Percentiles rank a stretch among this genome's conserved stretches.
Conservation (phyloP, 2,113 vertebrate species). For the Trogon melanurus region DNA sequence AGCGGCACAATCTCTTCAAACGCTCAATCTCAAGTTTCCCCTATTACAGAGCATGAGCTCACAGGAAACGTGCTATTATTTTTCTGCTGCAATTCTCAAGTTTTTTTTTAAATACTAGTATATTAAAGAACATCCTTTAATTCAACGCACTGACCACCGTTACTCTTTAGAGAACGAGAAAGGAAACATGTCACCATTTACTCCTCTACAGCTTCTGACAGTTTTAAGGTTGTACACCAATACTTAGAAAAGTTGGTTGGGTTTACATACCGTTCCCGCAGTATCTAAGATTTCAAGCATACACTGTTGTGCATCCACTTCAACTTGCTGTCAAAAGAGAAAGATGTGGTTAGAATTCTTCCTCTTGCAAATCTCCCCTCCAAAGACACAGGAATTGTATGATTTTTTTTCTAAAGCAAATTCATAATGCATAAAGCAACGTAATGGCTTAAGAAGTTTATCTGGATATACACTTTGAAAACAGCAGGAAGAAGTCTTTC, state of each 20-base stretch:
- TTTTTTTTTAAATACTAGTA: background rate
- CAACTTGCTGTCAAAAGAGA: constrained; percentile 82
- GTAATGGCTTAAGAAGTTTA: constrained; percentile 7
- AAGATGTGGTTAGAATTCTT: constrained; percentile 29
- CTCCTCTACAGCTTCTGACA: background rate
- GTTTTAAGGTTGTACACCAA: background rate
- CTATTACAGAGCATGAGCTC: background rate
- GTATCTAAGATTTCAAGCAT: constrained; percentile 90
- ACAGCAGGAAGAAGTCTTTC: constrained; percentile 30
- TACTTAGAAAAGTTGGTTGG: background rate
- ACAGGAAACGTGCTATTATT: background rate
- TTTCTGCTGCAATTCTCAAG: background rate
- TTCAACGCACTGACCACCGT: background rate
- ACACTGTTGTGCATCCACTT: constrained; percentile 89
- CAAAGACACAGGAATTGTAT: background rate
- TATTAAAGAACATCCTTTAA: background rate
- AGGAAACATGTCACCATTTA: background rate
- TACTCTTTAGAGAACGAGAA: background rate
- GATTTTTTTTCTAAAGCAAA: background rate
- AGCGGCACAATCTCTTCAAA: background rate
- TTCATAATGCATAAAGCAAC: constrained; percentile 43
- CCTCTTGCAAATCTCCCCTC: background rate
- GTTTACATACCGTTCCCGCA: constrained; percentile 85
- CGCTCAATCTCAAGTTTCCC: background rate
- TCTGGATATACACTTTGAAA: constrained; percentile 3